Conservation (phyloP, 2,888 invertebrate genomes). For the Drosophila affinis region DNA sequence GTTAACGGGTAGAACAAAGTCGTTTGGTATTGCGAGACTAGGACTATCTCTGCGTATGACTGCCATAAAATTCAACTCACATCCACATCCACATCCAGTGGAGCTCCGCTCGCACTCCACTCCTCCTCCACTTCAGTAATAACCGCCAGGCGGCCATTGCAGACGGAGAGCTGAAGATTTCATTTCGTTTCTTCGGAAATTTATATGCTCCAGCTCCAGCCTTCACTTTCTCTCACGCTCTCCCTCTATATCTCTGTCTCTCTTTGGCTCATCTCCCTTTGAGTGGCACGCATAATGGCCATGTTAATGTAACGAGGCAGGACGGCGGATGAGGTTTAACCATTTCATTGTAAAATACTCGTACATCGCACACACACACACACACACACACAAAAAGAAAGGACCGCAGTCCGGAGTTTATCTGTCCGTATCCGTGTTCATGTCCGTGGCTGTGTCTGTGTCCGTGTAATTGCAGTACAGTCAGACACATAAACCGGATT, state of each 20-base stretch:
- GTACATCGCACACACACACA: not conserved
- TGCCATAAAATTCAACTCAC: slow-evolving; percentile 75
- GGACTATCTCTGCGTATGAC: slow-evolving; percentile 72
- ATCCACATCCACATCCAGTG: slow-evolving; percentile 28
- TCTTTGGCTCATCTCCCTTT: slow-evolving; percentile 5
- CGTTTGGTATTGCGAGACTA: not conserved
- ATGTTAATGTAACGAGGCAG: slow-evolving; percentile 60
- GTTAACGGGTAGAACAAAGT: not conserved
- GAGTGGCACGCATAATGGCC: slow-evolving; percentile 61
- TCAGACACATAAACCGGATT: slow-evolving; percentile 67
- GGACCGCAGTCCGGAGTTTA: slow-evolving; percentile 15
- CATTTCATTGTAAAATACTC: slow-evolving; percentile 44
- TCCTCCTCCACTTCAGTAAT: slow-evolving; percentile 49
- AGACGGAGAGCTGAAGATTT: slow-evolving; percentile 45
- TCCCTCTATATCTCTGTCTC: not conserved
- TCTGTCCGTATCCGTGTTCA: slow-evolving; percentile 4
- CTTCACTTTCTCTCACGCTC: not conserved
- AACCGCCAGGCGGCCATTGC: slow-evolving; percentile 73
- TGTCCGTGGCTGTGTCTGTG: slow-evolving; percentile 6
- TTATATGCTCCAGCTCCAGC: slow-evolving; percentile 25
- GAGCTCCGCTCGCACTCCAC: slow-evolving; percentile 8
- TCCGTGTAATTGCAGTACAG: slow-evolving; percentile 39
- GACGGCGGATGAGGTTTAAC: slow-evolving; percentile 1
- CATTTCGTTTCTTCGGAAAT: slow-evolving; percentile 32
- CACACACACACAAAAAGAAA: not conserved